Evolutionary conservation across 2,113 vertebrate species (phyloP).

Genomic region (Limanda limanda): DNA sequence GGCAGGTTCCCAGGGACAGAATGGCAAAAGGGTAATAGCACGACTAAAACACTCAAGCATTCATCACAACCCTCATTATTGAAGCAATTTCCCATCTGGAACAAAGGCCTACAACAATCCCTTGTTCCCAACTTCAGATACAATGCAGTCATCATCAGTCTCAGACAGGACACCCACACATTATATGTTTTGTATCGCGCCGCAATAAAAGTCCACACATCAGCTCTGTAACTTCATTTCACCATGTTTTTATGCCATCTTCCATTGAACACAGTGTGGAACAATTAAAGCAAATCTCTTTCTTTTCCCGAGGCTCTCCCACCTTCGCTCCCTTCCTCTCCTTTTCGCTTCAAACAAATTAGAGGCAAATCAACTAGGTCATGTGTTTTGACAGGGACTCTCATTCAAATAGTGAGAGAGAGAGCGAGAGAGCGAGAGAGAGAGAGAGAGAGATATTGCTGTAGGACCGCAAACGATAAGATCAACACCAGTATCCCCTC

Average conservation of each 20-base stretch:
- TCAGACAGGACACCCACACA: slow-evolving; percentile 15
- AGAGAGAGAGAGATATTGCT: slow-evolving; percentile 55
- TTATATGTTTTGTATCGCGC: background rate
- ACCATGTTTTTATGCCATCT: slow-evolving; percentile 3
- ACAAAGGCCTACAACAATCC: slow-evolving; percentile 45
- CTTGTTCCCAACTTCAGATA: slow-evolving; percentile 32
- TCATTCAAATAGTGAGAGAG: slow-evolving; percentile 73
- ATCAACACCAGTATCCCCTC: slow-evolving; percentile 26
- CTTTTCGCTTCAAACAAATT: slow-evolving; percentile 82
- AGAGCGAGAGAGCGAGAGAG: slow-evolving; percentile 54
- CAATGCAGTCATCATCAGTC: slow-evolving; percentile 8
- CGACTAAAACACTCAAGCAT: slow-evolving; percentile 45
- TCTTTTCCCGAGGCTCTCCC: slow-evolving; percentile 55
- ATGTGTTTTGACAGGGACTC: slow-evolving; percentile 75
- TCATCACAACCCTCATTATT: slow-evolving; percentile 56
- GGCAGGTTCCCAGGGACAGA: slow-evolving; percentile 51
- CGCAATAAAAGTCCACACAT: background rate
- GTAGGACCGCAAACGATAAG: slow-evolving; percentile 40
- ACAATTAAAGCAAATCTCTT: slow-evolving; percentile 58
- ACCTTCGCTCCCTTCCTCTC: slow-evolving; percentile 58
- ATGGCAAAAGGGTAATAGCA: slow-evolving; percentile 64
- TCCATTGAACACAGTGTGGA: slow-evolving; percentile 7
- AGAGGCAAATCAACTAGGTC: slow-evolving; percentile 82
- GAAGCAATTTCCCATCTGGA: slow-evolving; percentile 56
- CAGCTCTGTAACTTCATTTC: background rate